Base-by-base conservation (phyloP, 2,797 vertebrate species). In the Eulemur albifrons region DNA sequence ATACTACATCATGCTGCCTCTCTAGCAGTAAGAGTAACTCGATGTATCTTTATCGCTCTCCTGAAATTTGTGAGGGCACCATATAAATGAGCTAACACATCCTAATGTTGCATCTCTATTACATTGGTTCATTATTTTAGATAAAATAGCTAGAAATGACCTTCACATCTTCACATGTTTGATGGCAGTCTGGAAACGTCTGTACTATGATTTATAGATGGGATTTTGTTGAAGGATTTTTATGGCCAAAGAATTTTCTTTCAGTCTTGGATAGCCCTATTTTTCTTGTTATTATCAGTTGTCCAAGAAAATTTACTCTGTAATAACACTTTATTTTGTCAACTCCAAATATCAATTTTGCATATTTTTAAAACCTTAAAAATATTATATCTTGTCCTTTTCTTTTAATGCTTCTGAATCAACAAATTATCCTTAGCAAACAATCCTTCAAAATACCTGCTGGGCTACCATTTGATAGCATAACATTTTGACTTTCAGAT, bases 181-280 rank as follows among this genome's bases (percentile, higher is more conserved):
- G n/a, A n/a, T 23, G 38, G n/a, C 38, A 88, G 59, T 91, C 40
- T 65, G 13, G 40, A 83, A 90, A 72, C 52, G 11, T 65, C 25
- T 72, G 5, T 38, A n/a, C 30, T 45, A 27, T 54, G 67, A 92
- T 84, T 48, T 85, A 54, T 6, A 85, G 50, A 30, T 10, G 32
- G 9, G 14, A 59, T 72, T 90, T 61, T 90, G 20, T 21, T 67
- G 25, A 92, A 94, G 63, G 30, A 4, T 67, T 89, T 73, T 82
- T 89, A 91, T 40, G 63, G 8, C 7, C 54, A 93, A 88, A 88
- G 30, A 87, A 72, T 54, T 92, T 92, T 77, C n/a, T 86, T 91
- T 67, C 17, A 52, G 7, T 70, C 25, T 95, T 79, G 9, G 18
- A 69, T 75, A 79, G 63, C 30, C 11, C 32, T 81, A 89, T 77